Evolutionary conservation across 2,888 invertebrate species (phyloP).

Genomic region (Philopedon plagiatum): DNA sequence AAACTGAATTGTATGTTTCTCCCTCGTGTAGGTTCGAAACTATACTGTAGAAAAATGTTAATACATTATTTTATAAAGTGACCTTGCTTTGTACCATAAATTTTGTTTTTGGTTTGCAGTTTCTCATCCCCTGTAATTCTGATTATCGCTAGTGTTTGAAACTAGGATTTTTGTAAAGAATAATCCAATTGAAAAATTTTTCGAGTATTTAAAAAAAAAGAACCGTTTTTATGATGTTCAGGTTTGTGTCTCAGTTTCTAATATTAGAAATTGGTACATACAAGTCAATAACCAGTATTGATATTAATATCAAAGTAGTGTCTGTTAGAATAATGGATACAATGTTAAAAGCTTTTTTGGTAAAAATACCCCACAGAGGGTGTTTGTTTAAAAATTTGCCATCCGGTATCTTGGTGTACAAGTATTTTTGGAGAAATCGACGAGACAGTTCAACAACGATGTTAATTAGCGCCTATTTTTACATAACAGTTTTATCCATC

Average conservation of each 20-base stretch:
- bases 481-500: no score
- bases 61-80: conserved; percentile 76
- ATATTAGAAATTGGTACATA: background rate
- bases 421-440: no score
- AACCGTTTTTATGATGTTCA: background rate
- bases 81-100: conserved; percentile 75
- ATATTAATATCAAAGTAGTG: background rate
- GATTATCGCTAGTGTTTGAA: conserved; percentile 43
- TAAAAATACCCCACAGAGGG: no score
- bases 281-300: background rate
- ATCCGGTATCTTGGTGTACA: no score
- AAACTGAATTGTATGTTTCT: conserved; percentile 59
- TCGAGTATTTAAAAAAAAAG: background rate
- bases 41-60: conserved; percentile 67
- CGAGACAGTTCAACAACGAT: no score
- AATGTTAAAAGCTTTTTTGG: no score
- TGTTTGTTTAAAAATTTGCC: no score
- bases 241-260: background rate
- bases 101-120: conserved; percentile 49
- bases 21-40: conserved; percentile 62
- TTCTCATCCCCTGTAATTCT: conserved; percentile 55
- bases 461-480: no score
- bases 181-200: background rate
- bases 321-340: background rate
- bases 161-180: background rate